phyloP scores from a whole-genome alignment of 2,888 invertebrate species.

The Chloromyia formosa region DNA sequence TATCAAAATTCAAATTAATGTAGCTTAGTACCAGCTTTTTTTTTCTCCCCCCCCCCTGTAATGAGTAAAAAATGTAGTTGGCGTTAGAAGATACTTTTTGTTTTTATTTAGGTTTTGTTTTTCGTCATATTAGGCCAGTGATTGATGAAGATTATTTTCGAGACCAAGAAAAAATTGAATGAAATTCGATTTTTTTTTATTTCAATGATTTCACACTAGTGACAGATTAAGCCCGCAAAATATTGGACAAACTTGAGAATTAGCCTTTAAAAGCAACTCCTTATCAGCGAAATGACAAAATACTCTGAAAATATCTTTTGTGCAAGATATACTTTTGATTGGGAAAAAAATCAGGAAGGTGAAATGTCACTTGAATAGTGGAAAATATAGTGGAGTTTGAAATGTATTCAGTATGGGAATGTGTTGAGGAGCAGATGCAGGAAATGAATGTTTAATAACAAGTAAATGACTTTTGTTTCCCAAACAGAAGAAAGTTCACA shows the following conservation, averaged over 20 bases:
- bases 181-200: not conserved
- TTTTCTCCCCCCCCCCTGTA: not conserved
- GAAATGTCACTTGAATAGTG: not conserved
- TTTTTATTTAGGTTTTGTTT: not conserved
- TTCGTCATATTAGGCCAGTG: not conserved
- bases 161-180: not conserved
- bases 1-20: conserved; percentile 50
- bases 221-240: not conserved
- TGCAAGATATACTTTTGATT: not conserved
- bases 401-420: not conserved
- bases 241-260: not conserved
- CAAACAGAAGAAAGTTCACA: too few relatives aligned
- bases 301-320: conserved; percentile 1
- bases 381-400: not conserved
- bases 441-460: too few relatives aligned
- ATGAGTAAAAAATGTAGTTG: not conserved
- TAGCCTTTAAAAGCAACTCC: not conserved
- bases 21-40: conserved; percentile 23
- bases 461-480: too few relatives aligned
- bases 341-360: not conserved
- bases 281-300: not conserved
- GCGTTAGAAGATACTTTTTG: not conserved
- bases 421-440: too few relatives aligned
- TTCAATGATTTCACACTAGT: conserved; percentile 1
- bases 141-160: too few relatives aligned